Evolutionary conservation across 2,888 invertebrate species (phyloP).

Genomic region (Nymphalis c-album): DNA sequence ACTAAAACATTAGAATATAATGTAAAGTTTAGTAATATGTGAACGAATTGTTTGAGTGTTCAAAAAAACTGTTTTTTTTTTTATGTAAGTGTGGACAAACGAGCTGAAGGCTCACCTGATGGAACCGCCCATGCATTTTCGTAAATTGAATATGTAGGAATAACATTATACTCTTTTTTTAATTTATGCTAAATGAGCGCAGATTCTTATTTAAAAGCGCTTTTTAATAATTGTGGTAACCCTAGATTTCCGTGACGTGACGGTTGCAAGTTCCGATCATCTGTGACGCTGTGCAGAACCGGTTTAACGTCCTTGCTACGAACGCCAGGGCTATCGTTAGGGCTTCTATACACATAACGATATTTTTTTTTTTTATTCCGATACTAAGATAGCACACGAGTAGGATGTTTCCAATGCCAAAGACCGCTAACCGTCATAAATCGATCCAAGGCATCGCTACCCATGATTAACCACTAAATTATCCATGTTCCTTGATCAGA

Average conservation of each 20-base stretch:
- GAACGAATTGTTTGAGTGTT: too few species aligned
- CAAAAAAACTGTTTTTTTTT: too few species aligned
- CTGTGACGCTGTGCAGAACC: constrained; percentile 13
- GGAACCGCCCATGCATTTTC: too few species aligned
- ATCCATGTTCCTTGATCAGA: too few species aligned
- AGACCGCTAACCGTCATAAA: too few species aligned
- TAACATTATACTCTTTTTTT: too few species aligned
- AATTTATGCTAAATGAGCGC: too few species aligned
- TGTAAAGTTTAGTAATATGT: background rate
- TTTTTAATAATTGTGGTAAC: background rate
- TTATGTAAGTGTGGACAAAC: too few species aligned
- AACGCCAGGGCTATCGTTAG: background rate
- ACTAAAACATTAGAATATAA: background rate
- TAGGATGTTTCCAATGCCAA: background rate
- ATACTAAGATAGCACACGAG: background rate
- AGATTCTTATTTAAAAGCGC: background rate
- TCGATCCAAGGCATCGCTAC: too few species aligned
- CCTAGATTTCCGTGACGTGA: background rate
- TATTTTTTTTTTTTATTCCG: background rate
- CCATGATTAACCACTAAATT: too few species aligned
- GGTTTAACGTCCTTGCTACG: constrained; percentile 20
- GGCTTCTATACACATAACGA: background rate
- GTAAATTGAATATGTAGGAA: too few species aligned
- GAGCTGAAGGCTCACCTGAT: too few species aligned
- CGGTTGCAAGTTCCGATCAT: background rate